phyloP scores from a whole-genome alignment of 2,888 invertebrate genomes.

The Ephialtes manifestator region DNA sequence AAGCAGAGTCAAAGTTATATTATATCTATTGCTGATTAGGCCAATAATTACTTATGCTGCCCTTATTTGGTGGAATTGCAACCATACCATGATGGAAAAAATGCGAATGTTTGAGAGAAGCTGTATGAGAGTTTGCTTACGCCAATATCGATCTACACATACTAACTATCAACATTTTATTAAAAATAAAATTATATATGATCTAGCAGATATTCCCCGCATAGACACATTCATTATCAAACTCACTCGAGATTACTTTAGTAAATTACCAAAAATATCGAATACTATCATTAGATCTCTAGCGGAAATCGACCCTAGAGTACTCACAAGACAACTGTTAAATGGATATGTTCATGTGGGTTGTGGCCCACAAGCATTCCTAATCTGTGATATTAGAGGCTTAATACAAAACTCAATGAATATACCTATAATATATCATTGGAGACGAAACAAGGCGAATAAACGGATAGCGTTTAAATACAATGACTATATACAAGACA shows the following conservation, averaged over 20 bases:
- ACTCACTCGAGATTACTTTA: not conserved
- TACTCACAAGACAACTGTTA: not conserved
- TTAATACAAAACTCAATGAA: conserved; percentile 33
- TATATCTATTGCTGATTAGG: conserved; percentile 43
- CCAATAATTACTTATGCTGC: conserved; percentile 48
- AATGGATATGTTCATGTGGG: conserved; percentile 38
- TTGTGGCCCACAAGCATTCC: conserved; percentile 45
- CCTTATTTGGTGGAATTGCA: conserved; percentile 40
- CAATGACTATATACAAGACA: not conserved
- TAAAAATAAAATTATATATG: conserved; percentile 14
- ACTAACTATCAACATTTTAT: conserved; percentile 7
- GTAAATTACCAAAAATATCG: not conserved
- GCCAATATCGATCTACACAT: not conserved
- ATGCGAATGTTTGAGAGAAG: conserved; percentile 54
- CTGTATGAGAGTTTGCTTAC: conserved; percentile 25
- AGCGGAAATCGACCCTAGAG: not conserved
- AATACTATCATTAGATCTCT: conserved; percentile 14
- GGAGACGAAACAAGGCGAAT: conserved; percentile 41
- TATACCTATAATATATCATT: conserved; percentile 46
- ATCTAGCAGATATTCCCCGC: conserved; percentile 15
- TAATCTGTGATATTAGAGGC: conserved; percentile 4
- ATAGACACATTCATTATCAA: conserved; percentile 29
- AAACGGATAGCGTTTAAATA: conserved; percentile 15
- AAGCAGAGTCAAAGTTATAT: conserved; percentile 17
- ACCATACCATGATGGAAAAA: conserved; percentile 51